Conservation (phyloP, 2,888 invertebrate species). For the Amaurobius ferox region DNA sequence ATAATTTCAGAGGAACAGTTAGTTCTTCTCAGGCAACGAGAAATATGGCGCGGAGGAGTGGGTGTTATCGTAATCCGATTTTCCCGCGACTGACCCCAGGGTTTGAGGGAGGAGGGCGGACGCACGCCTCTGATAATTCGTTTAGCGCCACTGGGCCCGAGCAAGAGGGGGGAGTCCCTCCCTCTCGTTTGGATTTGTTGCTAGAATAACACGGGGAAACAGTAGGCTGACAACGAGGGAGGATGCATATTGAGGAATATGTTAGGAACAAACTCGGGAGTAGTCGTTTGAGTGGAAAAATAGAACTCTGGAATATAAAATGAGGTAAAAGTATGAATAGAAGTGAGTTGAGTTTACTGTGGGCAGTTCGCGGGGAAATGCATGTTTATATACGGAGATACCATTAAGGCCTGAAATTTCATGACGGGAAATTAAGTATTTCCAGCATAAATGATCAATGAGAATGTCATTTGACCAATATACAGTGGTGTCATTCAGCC, state of each 20-base stretch:
- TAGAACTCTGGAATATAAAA: no score
- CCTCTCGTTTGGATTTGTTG: background rate
- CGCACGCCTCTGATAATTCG: background rate
- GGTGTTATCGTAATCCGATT: background rate
- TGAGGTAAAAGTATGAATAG: no score
- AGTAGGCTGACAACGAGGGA: background rate
- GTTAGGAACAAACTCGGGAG: no score
- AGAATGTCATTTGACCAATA: no score
- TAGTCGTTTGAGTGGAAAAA: no score
- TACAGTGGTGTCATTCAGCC: no score
- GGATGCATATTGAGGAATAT: background rate
- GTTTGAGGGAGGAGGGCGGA: background rate
- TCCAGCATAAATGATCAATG: no score
- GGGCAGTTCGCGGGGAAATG: no score
- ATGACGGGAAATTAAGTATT: no score
- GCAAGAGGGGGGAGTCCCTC: background rate
- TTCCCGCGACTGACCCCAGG: background rate
- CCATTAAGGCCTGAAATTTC: no score
- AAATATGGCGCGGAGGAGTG: background rate
- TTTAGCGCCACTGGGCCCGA: conserved; percentile 13
- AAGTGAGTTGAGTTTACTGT: no score
- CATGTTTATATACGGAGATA: no score
- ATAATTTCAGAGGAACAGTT: background rate
- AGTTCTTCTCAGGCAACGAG: background rate
- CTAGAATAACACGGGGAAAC: background rate